Evolutionary conservation across 2,113 vertebrate species (phyloP).

Genomic region (Falcunculus frontatus): DNA sequence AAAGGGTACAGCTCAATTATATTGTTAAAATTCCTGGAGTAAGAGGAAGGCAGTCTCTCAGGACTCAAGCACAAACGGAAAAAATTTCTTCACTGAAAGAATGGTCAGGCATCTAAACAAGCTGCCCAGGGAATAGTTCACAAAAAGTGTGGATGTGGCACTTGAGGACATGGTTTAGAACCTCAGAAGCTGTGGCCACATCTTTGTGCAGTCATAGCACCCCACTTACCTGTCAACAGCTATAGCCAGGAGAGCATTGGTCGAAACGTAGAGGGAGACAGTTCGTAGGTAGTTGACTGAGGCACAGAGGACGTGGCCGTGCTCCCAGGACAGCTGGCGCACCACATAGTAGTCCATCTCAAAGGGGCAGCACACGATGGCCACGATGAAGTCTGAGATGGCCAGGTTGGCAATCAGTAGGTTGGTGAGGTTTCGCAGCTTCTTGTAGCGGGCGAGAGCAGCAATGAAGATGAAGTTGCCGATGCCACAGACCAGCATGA

Average conservation of each 20-base stretch:
- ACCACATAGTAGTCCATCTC: slow-evolving; percentile 97
- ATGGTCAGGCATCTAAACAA: neutral
- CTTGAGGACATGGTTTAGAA: neutral
- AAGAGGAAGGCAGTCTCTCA: neutral
- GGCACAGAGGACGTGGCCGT: slow-evolving; percentile 87
- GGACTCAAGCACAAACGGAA: neutral
- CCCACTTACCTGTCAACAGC: slow-evolving; percentile 88
- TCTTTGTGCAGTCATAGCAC: neutral
- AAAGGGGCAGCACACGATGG: slow-evolving; percentile 94
- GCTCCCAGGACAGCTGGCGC: slow-evolving; percentile 90
- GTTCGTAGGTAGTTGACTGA: slow-evolving; percentile 91
- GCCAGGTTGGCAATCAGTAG: slow-evolving; percentile 95
- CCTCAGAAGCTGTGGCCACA: neutral
- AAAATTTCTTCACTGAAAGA: neutral
- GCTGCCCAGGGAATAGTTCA: neutral
- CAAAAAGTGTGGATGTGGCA: neutral
- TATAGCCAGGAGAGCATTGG: slow-evolving; percentile 93
- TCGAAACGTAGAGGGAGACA: slow-evolving; percentile 92
- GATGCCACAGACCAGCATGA: slow-evolving; percentile 91
- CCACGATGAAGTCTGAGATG: slow-evolving; percentile 93
- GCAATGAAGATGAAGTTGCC: slow-evolving; percentile 91
- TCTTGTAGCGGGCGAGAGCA: slow-evolving; percentile 87
- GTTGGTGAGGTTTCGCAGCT: slow-evolving; percentile 94
- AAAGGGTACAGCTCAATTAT: neutral
- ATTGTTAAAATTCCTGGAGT: neutral